Evolutionary conservation across 1,140 invertebrate species (phyloP).

Genomic region (Euschistus heros): DNA sequence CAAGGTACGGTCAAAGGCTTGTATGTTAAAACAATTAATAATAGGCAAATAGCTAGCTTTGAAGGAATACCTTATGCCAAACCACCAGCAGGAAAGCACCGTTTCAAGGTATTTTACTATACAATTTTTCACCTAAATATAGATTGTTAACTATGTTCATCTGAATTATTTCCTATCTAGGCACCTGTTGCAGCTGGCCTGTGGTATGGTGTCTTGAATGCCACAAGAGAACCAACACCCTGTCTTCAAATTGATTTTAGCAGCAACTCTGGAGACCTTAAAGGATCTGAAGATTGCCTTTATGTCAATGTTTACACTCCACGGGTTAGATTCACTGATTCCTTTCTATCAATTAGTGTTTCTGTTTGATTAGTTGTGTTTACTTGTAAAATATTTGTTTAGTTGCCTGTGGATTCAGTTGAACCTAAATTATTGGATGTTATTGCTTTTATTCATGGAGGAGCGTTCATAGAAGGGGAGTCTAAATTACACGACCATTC

Average conservation of each 20-base stretch:
- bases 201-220: not conserved
- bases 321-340: not conserved
- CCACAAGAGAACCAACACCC: not conserved
- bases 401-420: no score
- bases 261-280: not conserved
- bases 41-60: not conserved
- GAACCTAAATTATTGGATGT: slow-evolving; percentile 28
- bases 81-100: not conserved
- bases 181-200: not conserved
- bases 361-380: no score
- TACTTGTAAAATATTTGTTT: not conserved
- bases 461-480: slow-evolving; percentile 37
- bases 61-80: slow-evolving; percentile 7
- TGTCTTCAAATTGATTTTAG: not conserved
- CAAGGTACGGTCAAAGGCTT: slow-evolving; percentile 4
- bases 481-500: slow-evolving; percentile 35
- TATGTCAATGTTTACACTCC: slow-evolving; percentile 31
- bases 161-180: not conserved
- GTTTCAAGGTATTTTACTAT: not conserved
- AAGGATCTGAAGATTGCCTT: slow-evolving; percentile 30
- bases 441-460: slow-evolving; percentile 42
- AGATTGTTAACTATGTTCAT: not conserved
- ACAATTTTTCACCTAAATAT: not conserved
- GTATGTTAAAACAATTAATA: not conserved
- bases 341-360: not conserved